Conservation (phyloP, 2,797 vertebrate genomes). For the Ptychadena robeensis region DNA sequence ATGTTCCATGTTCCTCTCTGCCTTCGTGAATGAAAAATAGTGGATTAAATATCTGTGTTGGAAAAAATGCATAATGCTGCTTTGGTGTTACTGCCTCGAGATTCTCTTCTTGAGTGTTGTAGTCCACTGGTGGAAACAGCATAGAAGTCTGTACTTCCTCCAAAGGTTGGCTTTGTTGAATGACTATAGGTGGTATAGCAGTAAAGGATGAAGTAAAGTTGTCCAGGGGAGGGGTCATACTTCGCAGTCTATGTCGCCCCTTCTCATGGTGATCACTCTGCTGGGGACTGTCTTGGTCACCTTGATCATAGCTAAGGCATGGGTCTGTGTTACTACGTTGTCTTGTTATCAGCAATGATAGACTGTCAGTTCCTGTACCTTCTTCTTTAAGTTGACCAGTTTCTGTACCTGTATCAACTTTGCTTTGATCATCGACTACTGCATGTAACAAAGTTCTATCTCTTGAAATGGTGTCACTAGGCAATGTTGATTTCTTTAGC, state of each 20-base stretch:
- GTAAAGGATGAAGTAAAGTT: not conserved
- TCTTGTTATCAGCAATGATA: not conserved
- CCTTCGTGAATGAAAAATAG: not conserved
- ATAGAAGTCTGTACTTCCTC: not conserved
- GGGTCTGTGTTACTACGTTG: slow-evolving; percentile 19
- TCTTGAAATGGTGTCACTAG: not conserved
- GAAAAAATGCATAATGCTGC: not conserved
- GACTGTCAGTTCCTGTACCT: not conserved
- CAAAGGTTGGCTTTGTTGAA: not conserved
- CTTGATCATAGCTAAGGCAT: not conserved
- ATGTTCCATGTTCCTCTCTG: slow-evolving; percentile 23
- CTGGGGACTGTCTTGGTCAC: not conserved
- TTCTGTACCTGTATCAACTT: not conserved
- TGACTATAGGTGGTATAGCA: not conserved
- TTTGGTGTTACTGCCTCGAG: not conserved
- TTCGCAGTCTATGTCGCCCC: not conserved
- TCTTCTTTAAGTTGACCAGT: not conserved
- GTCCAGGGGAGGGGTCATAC: not conserved
- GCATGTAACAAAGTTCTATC: not conserved
- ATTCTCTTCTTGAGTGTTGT: not conserved
- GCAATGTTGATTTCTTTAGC: not conserved
- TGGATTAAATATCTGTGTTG: slow-evolving; percentile 52
- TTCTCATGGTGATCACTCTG: not conserved
- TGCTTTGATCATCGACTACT: not conserved
- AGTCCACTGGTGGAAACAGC: not conserved